These are phyloP conservation scores for Odontocerum albicorne DNA, from an alignment of 2,888 invertebrate genomes.

Conservation along the genomic window DNA sequence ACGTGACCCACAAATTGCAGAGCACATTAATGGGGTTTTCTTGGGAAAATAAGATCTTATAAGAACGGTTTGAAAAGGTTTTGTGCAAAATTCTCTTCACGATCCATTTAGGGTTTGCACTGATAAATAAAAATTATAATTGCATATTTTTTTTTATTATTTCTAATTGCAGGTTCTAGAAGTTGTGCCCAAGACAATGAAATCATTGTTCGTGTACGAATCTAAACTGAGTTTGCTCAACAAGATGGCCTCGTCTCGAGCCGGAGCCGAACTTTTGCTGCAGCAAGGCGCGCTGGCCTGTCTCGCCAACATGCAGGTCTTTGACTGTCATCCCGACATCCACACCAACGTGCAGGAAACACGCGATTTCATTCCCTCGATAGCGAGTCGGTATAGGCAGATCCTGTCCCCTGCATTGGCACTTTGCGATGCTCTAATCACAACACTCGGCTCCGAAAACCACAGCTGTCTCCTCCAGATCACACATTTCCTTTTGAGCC, in stretches of 20 bases:
- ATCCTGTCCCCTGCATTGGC: conserved; percentile 80
- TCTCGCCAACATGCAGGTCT: conserved; percentile 67
- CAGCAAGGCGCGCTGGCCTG: conserved; percentile 76
- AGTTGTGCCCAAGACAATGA: conserved; percentile 66
- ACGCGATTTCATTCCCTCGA: conserved; percentile 63
- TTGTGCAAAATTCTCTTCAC: no score
- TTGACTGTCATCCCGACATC: conserved; percentile 73
- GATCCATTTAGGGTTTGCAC: no score
- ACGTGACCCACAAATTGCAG: no score
- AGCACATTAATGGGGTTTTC: no score
- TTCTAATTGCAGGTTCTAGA: conserved; percentile 62
- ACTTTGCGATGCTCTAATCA: conserved; percentile 79
- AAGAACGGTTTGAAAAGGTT: no score
- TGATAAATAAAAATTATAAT: no score
- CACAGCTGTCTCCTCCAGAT: conserved; percentile 81
- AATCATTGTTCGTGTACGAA: conserved; percentile 83
- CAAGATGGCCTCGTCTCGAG: conserved; percentile 66
- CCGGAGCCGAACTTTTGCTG: conserved; percentile 72
- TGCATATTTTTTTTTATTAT: no score
- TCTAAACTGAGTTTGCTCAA: conserved; percentile 81
- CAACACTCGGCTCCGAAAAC: conserved; percentile 81
- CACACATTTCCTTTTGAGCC: conserved; percentile 76
- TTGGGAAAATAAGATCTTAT: no score
- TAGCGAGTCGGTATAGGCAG: conserved; percentile 75
- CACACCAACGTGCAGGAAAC: conserved; percentile 50